Percentiles rank a stretch among this genome's conserved stretches.
These are phyloP conservation scores for Hydriomena furcata DNA, from an alignment of 2,888 invertebrate species.

Conservation along the genomic window DNA sequence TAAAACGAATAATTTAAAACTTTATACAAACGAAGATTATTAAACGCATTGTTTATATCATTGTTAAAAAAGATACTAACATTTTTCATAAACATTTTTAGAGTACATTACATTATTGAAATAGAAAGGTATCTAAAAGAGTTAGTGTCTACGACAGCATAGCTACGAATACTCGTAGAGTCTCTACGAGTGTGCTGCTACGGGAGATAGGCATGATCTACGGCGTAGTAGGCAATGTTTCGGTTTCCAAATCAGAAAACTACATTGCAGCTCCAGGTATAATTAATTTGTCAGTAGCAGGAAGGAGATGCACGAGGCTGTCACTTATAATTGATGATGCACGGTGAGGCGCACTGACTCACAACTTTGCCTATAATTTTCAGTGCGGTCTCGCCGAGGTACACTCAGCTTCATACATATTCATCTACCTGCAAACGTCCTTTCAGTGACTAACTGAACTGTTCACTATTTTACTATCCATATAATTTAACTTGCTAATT, in stretches of 20 bases:
- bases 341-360: constrained; percentile 34
- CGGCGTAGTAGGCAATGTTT: constrained; percentile 4
- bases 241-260: constrained; percentile 17
- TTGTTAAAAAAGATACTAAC: constrained; percentile 4
- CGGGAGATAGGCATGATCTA: constrained; percentile 4
- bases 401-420: constrained; percentile 38
- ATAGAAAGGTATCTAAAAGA: too few relatives aligned
- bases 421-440: constrained; percentile 37
- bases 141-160: too few relatives aligned
- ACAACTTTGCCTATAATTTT: constrained; percentile 47
- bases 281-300: constrained; percentile 28
- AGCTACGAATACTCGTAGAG: not conserved
- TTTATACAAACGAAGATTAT: too few relatives aligned
- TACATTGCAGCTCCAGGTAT: constrained; percentile 18
- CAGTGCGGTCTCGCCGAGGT: constrained; percentile 33
- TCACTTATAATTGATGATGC: constrained; percentile 43
- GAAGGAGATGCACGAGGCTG: constrained; percentile 33
- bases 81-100: too few relatives aligned
- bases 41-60: not conserved
- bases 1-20: constrained; percentile 2
- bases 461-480: constrained; percentile 17
- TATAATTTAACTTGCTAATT: constrained; percentile 25
- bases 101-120: too few relatives aligned
- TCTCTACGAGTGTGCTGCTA: constrained; percentile 3
- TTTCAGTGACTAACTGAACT: constrained; percentile 28